Base-by-base conservation (phyloP, 1,140 invertebrate genomes). In the Spodoptera litura region DNA sequence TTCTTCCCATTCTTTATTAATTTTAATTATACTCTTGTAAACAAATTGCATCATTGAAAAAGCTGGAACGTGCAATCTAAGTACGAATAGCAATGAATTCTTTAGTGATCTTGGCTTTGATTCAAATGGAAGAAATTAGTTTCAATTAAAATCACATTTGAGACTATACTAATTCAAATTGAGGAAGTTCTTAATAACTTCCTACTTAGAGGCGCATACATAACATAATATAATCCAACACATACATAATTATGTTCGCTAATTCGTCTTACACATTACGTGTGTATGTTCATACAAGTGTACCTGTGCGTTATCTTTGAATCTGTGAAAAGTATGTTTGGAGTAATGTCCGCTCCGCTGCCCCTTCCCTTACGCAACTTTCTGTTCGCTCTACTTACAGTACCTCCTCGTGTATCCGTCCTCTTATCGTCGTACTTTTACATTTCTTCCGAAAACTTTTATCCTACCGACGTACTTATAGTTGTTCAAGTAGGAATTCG, bases 171-270 rank as follows among this genome's bases (percentile, higher is more conserved):
- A 74, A 61, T 74, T 9, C 53, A 61, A 74, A 61, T 74, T 44
- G 71, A 74, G 71, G 55, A 74, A 74, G 56, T 74, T 49, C 9
- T 49, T 59, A 74, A 74, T 25, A 74, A 59, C 71, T 74, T 59
- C 71, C 55, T 59, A 74, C 56, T 74, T 13, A 59, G 10, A 3
- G 6, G 53, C 10, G 58, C 27, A 44, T 72, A 61, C 71, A 49
- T 74, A 51, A 74, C 49, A 61, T 44, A 44, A 73, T 25, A 49
- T 44, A 44, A 73, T 25, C 25, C 20, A 51, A 61, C 38, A 12
- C 10, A 13, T 49, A 15, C 49, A 52, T 27, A 52, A 68, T 35
- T 62, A 38, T 38, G 58, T 64, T 31, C 44, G n/a, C 27, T 75
- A 62, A 75, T 75, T 75, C 58, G 4, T 31, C n/a, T 31, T 10